Evolutionary conservation across 2,113 vertebrate genomes (phyloP).

Genomic region (Oriolus oriolus): DNA sequence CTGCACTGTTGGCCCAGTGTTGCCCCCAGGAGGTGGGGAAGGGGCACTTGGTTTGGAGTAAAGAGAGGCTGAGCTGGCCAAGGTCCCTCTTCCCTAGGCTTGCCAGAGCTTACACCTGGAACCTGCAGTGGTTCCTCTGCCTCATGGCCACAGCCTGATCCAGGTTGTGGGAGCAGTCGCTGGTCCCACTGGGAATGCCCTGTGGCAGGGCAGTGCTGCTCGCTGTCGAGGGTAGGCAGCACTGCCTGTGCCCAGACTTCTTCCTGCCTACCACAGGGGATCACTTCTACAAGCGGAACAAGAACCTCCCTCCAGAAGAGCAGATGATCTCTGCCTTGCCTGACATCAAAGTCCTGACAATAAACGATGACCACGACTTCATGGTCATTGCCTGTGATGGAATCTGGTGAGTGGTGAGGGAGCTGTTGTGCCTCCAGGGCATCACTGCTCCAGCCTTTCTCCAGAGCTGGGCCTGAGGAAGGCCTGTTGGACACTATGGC

Average conservation of each 20-base stretch:
- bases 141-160: not conserved
- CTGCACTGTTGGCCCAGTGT: not conserved
- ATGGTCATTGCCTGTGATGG: conserved; percentile 99
- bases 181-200: not conserved
- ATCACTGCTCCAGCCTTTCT: not conserved
- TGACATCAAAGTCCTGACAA: conserved; percentile 92
- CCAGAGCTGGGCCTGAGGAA: not conserved
- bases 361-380: conserved; percentile 93
- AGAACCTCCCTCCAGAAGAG: conserved; percentile 89
- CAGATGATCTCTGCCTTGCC: conserved; percentile 98
- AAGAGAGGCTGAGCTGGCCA: not conserved
- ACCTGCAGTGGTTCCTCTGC: not conserved
- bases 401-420: conserved; percentile 82
- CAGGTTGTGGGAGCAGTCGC: not conserved
- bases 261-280: conserved; percentile 76
- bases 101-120: not conserved
- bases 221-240: not conserved
- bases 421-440: not conserved
- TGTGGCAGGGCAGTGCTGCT: not conserved
- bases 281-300: conserved; percentile 98
- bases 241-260: not conserved
- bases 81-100: not conserved
- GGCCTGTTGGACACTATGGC: not conserved
- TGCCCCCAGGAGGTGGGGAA: not conserved
- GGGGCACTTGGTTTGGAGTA: not conserved